Evolutionary conservation across 2,797 vertebrate species (phyloP), one percentile per base, ranked within the genome.

Genomic region (Netta rufina): DNA sequence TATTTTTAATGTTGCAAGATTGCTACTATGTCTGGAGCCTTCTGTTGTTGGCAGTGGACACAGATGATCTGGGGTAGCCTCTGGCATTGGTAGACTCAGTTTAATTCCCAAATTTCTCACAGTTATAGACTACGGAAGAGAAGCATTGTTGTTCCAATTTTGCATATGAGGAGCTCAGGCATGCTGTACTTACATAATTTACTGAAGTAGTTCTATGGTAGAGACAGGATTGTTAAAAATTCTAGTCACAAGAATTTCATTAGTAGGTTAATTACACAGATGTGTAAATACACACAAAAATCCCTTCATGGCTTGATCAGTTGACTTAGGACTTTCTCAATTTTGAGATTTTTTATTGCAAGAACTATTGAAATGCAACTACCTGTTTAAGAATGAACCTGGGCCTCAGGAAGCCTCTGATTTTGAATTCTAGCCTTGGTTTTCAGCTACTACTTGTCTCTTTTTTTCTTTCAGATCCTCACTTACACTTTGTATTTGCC

Each of bases 401-500:
- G 18, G 12, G 33, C 20, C 12, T 32, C 54, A 45, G 33, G 11
- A 92, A 65, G 8, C 5, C 27, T 69, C 45, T n/a, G 30, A 79
- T 80, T 89, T 82, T 4, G 1, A 94, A 67, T 89, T 90, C 9
- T 32, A 92, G 10, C 14, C 25, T 58, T 20, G 25, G 77, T 82
- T 94, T 82, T 28, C 53, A 85, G 27, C 41, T 83, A 61, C 67
- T 80, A 54, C 56, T 74, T 69, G 24, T 82, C 89, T 89, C 9
- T 33, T 67, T 57, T 75, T 56, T 78, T 82, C 69, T 83, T 79
- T 54, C 58, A 57, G 43, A 77, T 84, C 70, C 65, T 89, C 28
- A 51, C 47, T 96, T 74, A 51, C n/a, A 47, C 10, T 90, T 79
- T 58, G 4, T 80, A 84, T 93, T 89, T 93, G 28, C 65, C 62